A percentile compares a stretch with the other conserved stretches of the same genome.
Conservation (phyloP, 2,113 vertebrate genomes). For the Leptobrachium leishanense region DNA sequence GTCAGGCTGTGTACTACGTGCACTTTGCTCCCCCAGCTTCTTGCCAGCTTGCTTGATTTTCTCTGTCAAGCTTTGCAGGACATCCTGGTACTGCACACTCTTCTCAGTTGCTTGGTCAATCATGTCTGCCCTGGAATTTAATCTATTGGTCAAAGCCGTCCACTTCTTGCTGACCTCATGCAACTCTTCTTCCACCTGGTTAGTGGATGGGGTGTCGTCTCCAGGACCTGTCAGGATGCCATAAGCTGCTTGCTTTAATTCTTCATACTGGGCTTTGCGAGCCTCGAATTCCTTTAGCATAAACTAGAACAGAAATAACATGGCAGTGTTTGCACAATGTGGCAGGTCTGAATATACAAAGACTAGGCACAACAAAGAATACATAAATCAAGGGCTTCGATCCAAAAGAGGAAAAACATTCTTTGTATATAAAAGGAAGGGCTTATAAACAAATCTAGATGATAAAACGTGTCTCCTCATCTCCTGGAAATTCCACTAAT, state of each 20-base stretch:
- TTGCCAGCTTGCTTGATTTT: slow-evolving; percentile 79
- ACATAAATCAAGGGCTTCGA: neutral
- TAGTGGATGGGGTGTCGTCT: slow-evolving; percentile 73
- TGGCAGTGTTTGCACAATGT: slow-evolving; percentile 58
- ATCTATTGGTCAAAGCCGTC: slow-evolving; percentile 78
- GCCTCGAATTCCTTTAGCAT: slow-evolving; percentile 98
- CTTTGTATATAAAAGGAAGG: neutral
- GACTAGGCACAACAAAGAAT: slow-evolving; percentile 61
- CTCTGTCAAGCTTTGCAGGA: slow-evolving; percentile 80
- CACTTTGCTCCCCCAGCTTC: slow-evolving; percentile 79
- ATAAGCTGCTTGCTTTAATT: slow-evolving; percentile 87
- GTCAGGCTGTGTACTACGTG: slow-evolving; percentile 87
- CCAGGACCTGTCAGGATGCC: slow-evolving; percentile 81
- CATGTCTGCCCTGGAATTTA: slow-evolving; percentile 81
- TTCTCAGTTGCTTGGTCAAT: slow-evolving; percentile 90
- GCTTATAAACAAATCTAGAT: neutral
- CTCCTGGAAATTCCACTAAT: neutral
- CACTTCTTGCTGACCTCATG: slow-evolving; percentile 83
- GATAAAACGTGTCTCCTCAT: neutral
- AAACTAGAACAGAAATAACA: slow-evolving; percentile 79
- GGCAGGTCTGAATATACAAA: slow-evolving; percentile 61
- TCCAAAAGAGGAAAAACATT: slow-evolving; percentile 7
- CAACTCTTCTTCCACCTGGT: slow-evolving; percentile 79
- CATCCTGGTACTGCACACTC: slow-evolving; percentile 84
- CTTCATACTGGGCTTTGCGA: slow-evolving; percentile 85